phyloP scores from a whole-genome alignment of 1,140 invertebrate species.

The Cataglyphis hispanica region DNA sequence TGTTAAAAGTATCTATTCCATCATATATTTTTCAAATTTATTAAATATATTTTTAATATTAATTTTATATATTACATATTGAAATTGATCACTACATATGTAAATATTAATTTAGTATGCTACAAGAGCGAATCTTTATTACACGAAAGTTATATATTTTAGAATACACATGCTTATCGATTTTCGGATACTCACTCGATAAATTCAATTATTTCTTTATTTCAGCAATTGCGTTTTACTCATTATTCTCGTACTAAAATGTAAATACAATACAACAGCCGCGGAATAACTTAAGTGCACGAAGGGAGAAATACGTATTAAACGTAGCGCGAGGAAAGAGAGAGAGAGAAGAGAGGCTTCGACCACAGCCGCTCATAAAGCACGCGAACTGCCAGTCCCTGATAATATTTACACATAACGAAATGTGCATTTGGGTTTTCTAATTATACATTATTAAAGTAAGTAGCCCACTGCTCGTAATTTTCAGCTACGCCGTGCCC shows the following conservation, averaged over 20 bases:
- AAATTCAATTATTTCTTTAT: not conserved
- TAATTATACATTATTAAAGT: slow-evolving; percentile 64
- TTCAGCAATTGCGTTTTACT: slow-evolving; percentile 6
- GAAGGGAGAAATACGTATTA: slow-evolving; percentile 47
- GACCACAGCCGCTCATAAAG: slow-evolving; percentile 40
- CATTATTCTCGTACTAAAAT: slow-evolving; percentile 25
- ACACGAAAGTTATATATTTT: not conserved
- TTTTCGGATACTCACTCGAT: not conserved
- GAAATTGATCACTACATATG: not conserved
- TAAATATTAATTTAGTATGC: not conserved
- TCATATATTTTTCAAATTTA: not conserved
- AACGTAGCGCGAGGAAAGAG: slow-evolving; percentile 3
- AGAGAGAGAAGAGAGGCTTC: not conserved
- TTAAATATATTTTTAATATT: not conserved
- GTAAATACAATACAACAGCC: not conserved
- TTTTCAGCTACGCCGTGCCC: slow-evolving; percentile 25
- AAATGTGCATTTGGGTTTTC: slow-evolving; percentile 54
- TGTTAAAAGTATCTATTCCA: not conserved
- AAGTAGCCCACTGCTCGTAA: slow-evolving; percentile 49
- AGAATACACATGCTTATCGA: not conserved
- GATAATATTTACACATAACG: slow-evolving; percentile 62
- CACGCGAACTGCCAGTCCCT: slow-evolving; percentile 51
- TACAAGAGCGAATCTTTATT: not conserved
- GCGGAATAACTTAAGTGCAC: slow-evolving; percentile 5
- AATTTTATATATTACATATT: not conserved